Base-by-base conservation (phyloP, 2,113 vertebrate genomes). In the Neomonachus schauinslandi region DNA sequence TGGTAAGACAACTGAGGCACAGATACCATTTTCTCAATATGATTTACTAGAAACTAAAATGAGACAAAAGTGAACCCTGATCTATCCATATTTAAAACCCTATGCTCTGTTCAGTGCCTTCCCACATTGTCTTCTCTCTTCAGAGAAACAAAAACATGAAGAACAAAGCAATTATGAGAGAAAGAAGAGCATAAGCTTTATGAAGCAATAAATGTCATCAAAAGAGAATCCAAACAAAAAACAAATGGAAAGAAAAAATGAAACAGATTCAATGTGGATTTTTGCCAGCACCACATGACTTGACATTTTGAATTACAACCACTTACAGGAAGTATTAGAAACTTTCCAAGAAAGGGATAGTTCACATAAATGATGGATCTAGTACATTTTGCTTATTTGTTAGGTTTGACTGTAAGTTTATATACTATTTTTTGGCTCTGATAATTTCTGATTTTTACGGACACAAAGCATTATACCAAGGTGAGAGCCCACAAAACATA, bases 211-310 rank as follows among this genome's bases (percentile, higher is more conserved):
- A 80, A 85, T 97, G 76, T 91, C 94, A 95, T 97, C 97, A 98
- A 98, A 98, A 97, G 91, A 97, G 55, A 97, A 95, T 92, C 83
- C 91, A 97, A 97, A 98, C 82, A 96, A 94, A 98, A 97, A 96
- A 89, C 96, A 97, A 97, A 97, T 96, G 85, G 95, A 96, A 92
- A 96, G 83, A 74, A 84, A 81, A 96, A 97, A 92, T 82, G 36
- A 94, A 98, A 97, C 81, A 95, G 67, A 97, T 74, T 95, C 65
- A 67, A 46, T 77, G 91, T 91, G 88, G 71, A 97, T 69, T 89
- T 97, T 96, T 94, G 93, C 96, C 97, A 98, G 77, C 39, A 55
- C 92, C 81, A 79, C 95, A 97, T 86, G 95, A 96, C 84, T 86
- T 97, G 97, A 96, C 94, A 97, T 88, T 97, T 89, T 97, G 93